These are phyloP conservation scores for Neogale vison DNA, from an alignment of 2,113 vertebrate genomes.

Conservation along the genomic window DNA sequence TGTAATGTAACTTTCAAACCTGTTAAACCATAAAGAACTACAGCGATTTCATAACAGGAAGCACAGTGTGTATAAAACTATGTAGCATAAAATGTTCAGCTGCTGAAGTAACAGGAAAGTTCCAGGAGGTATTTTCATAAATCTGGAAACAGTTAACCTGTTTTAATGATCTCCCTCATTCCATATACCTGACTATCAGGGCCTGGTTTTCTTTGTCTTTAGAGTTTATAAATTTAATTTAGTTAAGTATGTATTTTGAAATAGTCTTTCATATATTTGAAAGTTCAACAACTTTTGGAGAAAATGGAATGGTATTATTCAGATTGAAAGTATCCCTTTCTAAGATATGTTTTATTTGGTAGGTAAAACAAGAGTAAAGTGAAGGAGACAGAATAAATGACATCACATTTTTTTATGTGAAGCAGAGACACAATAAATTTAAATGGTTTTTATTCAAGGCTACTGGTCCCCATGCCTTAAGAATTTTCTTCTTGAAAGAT, in stretches of 20 bases:
- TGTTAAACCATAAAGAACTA: slow-evolving; percentile 59
- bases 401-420: not conserved
- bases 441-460: not conserved
- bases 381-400: not conserved
- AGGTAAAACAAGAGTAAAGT: not conserved
- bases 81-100: slow-evolving; percentile 54
- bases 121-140: slow-evolving; percentile 30
- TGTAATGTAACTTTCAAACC: slow-evolving; percentile 63
- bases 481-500: not conserved
- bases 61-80: slow-evolving; percentile 43
- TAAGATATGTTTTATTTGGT: not conserved
- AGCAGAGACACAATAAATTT: not conserved
- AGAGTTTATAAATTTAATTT: not conserved
- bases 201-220: not conserved
- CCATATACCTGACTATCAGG: not conserved
- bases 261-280: not conserved
- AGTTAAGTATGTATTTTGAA: not conserved
- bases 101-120: not conserved
- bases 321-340: not conserved
- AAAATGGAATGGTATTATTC: not conserved
- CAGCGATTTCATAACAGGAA: slow-evolving; percentile 21
- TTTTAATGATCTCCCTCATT: not conserved
- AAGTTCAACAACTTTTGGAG: not conserved
- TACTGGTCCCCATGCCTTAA: not conserved
- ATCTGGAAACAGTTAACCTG: slow-evolving; percentile 23